Evolutionary conservation across 2,888 invertebrate genomes (phyloP).

Genomic region (Melitaea athalia): DNA sequence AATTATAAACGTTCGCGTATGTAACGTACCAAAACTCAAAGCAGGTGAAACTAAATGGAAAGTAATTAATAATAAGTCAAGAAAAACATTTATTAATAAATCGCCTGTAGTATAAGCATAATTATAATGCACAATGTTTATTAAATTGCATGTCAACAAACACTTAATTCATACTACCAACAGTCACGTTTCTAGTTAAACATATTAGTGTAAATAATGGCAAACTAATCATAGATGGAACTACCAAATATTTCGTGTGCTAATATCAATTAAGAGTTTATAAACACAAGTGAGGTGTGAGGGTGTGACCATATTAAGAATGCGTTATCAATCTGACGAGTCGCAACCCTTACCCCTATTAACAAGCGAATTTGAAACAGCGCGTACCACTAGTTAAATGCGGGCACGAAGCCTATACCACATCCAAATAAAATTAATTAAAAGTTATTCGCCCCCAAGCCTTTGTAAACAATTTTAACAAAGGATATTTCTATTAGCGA

Average conservation of each 20-base stretch:
- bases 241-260: no score
- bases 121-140: no score
- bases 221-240: neutral
- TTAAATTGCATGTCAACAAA: no score
- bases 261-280: neutral
- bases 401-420: constrained; percentile 32
- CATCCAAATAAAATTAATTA: constrained; percentile 40
- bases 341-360: constrained; percentile 36
- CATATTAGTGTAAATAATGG: neutral
- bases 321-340: constrained; percentile 29
- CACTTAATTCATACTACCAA: no score
- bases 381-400: constrained; percentile 35
- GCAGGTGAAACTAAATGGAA: no score
- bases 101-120: no score
- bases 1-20: no score
- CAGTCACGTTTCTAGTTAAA: no score
- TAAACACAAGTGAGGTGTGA: constrained; percentile 7
- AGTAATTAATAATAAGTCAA: no score
- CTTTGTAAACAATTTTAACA: constrained; percentile 33
- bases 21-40: no score
- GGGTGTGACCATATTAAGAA: constrained; percentile 18
- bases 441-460: constrained; percentile 33
- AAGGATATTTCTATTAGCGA: constrained; percentile 23
- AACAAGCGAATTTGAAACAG: constrained; percentile 36
- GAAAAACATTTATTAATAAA: no score